These are phyloP conservation scores for Leptobrachium leishanense DNA, from an alignment of 2,113 vertebrate species.

Conservation along the genomic window DNA sequence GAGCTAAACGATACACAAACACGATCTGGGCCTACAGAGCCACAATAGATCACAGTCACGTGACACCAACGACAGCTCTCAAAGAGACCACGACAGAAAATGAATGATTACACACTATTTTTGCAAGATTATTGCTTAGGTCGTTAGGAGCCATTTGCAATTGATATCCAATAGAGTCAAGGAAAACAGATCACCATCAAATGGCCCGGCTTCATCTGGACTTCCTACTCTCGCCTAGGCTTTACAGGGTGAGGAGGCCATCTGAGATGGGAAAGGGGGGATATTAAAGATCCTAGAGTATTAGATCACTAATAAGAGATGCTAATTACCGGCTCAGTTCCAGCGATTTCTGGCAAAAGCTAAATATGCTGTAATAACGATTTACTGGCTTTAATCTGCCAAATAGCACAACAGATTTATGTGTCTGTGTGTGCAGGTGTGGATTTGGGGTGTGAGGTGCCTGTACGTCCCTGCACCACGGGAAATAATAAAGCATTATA, in stretches of 20 bases:
- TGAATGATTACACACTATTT: background rate
- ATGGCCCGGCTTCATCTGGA: background rate
- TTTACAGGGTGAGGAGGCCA: conserved; percentile 3
- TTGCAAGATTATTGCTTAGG: background rate
- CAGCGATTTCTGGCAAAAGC: background rate
- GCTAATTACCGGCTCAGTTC: too few species aligned
- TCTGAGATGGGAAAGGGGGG: background rate
- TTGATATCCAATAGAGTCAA: background rate
- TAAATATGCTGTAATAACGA: too few species aligned
- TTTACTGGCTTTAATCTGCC: background rate
- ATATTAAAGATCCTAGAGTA: background rate
- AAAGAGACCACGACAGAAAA: background rate
- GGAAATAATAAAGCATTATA: background rate
- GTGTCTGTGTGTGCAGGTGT: background rate
- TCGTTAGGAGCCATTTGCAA: background rate
- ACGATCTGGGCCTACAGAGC: background rate
- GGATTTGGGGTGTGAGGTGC: background rate
- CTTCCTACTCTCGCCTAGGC: conserved; percentile 5
- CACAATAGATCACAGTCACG: conserved; percentile 6
- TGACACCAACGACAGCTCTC: background rate
- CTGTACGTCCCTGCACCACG: background rate
- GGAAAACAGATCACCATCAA: conserved; percentile 3
- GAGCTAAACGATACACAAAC: background rate
- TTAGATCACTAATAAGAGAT: too few species aligned
- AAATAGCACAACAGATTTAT: background rate